Evolutionary conservation across 2,113 vertebrate genomes (phyloP).

Genomic region (Cromileptes altivelis): DNA sequence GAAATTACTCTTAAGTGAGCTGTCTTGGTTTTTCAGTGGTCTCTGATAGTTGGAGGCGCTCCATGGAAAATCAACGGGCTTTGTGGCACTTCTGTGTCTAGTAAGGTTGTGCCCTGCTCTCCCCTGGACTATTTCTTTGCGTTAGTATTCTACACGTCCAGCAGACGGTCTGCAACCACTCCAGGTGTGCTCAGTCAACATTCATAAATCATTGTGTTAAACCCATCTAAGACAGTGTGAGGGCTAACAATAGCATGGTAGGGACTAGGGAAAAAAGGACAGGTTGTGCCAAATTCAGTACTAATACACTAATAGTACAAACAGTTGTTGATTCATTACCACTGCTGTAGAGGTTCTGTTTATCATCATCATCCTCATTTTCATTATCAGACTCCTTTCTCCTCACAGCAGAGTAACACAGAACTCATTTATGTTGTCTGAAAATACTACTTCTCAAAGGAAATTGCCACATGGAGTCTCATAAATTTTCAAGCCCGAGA

Average conservation of each 20-base stretch:
- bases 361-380: conserved; percentile 20
- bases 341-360: conserved; percentile 14
- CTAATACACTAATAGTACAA: neutral
- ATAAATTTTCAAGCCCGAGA: conserved; percentile 56
- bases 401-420: neutral
- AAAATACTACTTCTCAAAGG: conserved; percentile 28
- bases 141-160: conserved; percentile 9
- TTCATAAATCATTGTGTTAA: conserved; percentile 23
- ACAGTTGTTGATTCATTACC: conserved; percentile 21
- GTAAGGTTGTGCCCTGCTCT: neutral
- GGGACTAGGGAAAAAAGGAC: conserved; percentile 7
- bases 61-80: no score
- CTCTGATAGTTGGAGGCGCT: no score
- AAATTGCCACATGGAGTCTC: conserved; percentile 49
- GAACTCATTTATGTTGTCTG: conserved; percentile 20
- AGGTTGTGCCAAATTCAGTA: conserved; percentile 13
- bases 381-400: conserved; percentile 23
- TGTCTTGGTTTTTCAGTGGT: no score
- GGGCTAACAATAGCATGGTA: neutral
- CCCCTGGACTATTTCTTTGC: neutral
- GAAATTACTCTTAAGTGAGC: no score
- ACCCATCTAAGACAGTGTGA: neutral
- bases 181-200: neutral
- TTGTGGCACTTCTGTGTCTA: no score
- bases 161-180: neutral